A percentile compares a stretch with the other conserved stretches of the same genome.
Evolutionary conservation across 2,888 invertebrate species (phyloP).

Genomic region (Calliopum simillimum): DNA sequence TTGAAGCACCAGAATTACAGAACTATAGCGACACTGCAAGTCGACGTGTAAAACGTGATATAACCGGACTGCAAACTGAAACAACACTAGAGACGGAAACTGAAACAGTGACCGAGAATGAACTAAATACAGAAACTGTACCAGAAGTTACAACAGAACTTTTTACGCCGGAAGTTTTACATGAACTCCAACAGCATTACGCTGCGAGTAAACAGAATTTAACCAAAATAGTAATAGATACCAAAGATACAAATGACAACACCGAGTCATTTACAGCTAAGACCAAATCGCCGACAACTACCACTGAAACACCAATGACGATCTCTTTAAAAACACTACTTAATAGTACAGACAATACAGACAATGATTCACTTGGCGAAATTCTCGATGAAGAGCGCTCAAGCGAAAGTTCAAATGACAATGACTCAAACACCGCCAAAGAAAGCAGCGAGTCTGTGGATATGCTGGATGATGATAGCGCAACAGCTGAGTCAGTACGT

Average conservation of each 20-base stretch:
- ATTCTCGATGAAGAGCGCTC: neutral
- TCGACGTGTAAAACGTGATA: constrained; percentile 46
- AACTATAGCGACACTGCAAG: constrained; percentile 39
- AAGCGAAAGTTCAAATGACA: neutral
- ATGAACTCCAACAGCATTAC: neutral
- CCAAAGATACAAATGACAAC: constrained; percentile 29
- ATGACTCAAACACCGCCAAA: constrained; percentile 46
- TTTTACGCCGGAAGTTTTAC: neutral
- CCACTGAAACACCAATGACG: constrained; percentile 13
- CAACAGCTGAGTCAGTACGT: constrained; percentile 56
- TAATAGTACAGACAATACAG: neutral
- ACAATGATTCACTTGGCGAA: neutral
- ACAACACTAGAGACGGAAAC: neutral
- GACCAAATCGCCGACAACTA: neutral
- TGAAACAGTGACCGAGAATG: neutral
- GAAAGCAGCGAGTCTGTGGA: constrained; percentile 39
- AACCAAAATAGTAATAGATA: neutral
- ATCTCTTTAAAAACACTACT: neutral
- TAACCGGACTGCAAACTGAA: constrained; percentile 29
- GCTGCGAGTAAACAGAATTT: neutral
- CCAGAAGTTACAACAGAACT: neutral
- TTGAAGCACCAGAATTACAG: constrained; percentile 40
- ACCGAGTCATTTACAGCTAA: neutral
- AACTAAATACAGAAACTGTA: constrained; percentile 23
- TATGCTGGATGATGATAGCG: constrained; percentile 48